Conservation (phyloP, 1,140 invertebrate genomes). For the Drosophila jambulina region DNA sequence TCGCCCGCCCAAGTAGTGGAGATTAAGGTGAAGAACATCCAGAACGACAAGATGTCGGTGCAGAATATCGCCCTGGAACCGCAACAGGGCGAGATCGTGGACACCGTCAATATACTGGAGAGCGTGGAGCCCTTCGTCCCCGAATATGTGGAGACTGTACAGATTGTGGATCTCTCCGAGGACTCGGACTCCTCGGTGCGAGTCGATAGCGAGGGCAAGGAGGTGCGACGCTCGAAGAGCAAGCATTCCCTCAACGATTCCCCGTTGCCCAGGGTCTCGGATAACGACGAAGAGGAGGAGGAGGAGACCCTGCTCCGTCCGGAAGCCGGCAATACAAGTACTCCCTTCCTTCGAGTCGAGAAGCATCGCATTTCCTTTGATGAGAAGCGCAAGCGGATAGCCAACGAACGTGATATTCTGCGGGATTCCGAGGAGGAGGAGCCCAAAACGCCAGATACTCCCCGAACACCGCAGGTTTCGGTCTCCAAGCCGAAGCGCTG, state of each 20-base stretch:
- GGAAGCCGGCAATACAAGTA: conserved; percentile 62
- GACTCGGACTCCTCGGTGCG: conserved; percentile 79
- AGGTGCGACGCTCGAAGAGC: conserved; percentile 71
- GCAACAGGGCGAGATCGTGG: conserved; percentile 75
- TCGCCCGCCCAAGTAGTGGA: conserved; percentile 76
- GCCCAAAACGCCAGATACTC: conserved; percentile 25
- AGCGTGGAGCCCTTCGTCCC: conserved; percentile 81
- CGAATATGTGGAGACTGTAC: conserved; percentile 83
- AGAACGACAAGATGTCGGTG: conserved; percentile 83
- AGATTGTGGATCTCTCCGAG: conserved; percentile 83
- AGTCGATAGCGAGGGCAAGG: conserved; percentile 57
- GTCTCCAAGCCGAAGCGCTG: conserved; percentile 59
- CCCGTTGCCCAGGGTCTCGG: conserved; percentile 18
- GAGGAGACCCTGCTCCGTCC: conserved; percentile 63
- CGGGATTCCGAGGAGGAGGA: conserved; percentile 81
- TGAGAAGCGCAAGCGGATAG: conserved; percentile 79
- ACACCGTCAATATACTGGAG: conserved; percentile 83
- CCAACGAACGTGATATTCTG: conserved; percentile 78
- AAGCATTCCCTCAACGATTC: conserved; percentile 65
- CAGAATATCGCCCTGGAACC: conserved; percentile 75
- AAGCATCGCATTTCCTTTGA: conserved; percentile 83
- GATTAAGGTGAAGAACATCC: conserved; percentile 77
- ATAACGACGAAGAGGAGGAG: conserved; percentile 24
- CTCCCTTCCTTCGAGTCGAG: conserved; percentile 73
- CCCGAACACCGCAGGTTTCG: conserved; percentile 31